These are phyloP conservation scores for Rhea americana DNA, from an alignment of 2,113 vertebrate species.

Conservation along the genomic window DNA sequence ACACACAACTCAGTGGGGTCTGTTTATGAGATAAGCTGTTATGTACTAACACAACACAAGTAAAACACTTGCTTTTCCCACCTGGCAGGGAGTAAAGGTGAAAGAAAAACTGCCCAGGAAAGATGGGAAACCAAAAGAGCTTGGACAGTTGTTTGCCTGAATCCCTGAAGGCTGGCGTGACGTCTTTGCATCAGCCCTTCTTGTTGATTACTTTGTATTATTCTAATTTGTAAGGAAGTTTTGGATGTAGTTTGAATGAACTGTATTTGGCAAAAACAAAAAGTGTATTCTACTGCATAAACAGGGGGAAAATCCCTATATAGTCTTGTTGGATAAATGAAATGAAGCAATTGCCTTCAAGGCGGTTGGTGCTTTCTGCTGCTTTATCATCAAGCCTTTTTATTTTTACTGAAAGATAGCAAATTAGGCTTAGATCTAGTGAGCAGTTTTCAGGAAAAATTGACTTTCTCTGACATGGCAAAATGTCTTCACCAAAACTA, in stretches of 20 bases:
- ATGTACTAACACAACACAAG: background rate
- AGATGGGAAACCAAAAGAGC: background rate
- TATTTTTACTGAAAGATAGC: background rate
- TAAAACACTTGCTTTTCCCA: conserved; percentile 1
- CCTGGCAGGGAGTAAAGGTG: background rate
- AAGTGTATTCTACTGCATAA: background rate
- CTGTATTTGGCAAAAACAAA: background rate
- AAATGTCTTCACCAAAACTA: conserved; percentile 17
- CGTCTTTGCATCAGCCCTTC: background rate
- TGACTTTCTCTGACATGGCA: background rate
- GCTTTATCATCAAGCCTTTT: background rate
- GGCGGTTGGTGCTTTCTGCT: background rate
- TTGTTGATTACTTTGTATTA: background rate
- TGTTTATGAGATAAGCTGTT: background rate
- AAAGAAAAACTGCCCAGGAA: background rate
- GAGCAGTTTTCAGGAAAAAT: background rate
- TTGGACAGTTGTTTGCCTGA: background rate
- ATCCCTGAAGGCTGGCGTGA: background rate
- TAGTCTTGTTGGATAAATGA: background rate
- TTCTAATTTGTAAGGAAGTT: background rate
- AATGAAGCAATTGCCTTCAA: background rate
- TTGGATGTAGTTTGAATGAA: background rate
- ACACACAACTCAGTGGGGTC: background rate
- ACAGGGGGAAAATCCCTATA: background rate
- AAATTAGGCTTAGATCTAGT: background rate